Evolutionary conservation across 2,797 vertebrate genomes (phyloP).

Genomic region (Sandelia bainsii): DNA sequence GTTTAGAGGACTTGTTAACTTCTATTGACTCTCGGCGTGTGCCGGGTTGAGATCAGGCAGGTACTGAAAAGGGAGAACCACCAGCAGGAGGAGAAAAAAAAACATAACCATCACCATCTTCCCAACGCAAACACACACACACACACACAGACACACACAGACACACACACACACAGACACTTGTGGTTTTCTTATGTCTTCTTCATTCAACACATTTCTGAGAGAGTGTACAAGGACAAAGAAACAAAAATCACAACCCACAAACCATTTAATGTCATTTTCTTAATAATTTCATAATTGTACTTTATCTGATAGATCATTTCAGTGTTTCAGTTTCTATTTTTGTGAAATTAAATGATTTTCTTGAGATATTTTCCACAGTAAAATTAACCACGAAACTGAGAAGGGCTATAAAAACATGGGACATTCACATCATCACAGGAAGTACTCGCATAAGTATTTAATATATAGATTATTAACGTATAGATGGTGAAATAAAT

Average conservation of each 20-base stretch:
- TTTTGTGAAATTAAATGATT: background rate
- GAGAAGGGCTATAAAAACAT: background rate
- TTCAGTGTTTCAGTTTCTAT: background rate
- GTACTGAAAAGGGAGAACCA: slow-evolving; percentile 98
- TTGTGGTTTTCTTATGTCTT: slow-evolving; percentile 70
- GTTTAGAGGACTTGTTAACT: slow-evolving; percentile 99
- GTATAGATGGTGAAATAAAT: too few species aligned
- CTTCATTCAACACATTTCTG: slow-evolving; percentile 4
- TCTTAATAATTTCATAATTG: background rate
- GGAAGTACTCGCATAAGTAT: too few species aligned
- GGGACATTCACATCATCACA: background rate
- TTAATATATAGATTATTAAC: background rate
- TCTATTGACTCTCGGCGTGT: slow-evolving; percentile 99
- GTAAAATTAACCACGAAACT: background rate
- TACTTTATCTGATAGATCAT: background rate
- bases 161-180: slow-evolving; percentile 69
- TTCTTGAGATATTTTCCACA: background rate
- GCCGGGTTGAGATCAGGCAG: slow-evolving; percentile 98
- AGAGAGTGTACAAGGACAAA: background rate
- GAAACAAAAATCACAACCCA: background rate
- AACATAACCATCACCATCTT: slow-evolving; percentile 82
- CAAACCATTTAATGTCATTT: background rate
- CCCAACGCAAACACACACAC: slow-evolving; percentile 70
- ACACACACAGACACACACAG: slow-evolving; percentile 67
- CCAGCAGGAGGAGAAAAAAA: slow-evolving; percentile 84